Base-by-base conservation (phyloP, 2,888 invertebrate genomes). In the Drosophila differens region DNA sequence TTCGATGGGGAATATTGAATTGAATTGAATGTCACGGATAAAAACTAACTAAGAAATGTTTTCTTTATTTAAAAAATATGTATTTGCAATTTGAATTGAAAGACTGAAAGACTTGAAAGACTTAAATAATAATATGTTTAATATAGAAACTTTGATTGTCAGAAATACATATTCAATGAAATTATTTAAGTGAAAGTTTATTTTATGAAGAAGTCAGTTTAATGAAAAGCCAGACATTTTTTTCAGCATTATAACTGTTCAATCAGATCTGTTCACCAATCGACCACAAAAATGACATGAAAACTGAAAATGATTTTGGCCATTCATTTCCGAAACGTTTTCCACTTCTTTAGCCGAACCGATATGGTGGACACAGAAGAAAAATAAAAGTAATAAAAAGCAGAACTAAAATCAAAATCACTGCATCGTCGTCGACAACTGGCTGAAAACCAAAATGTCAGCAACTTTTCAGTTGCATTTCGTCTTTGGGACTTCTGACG, bases 361-460 rank as follows among this genome's bases (percentile, higher is more conserved):
- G 19, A 57, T 39, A 35, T 51, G 32, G 25, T 22, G 32, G 12
- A 25, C 16, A 32, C 22, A 37, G 37, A 33, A 47, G 3, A 25
- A 25, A 16, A 25, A 41, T 28, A 52, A 54, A 47, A 22, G 16
- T 35, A 35, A 37, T 37, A 37, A 37, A 37, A 47, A 4, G 9
- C 16, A 28, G 12, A 64, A 62, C 55, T 41, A 16, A 60, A 79
- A 65, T 52, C 55, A 53, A 60, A 57, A 39, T 57, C 77, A 79
- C 52, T 70, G 57, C 89, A 76, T 59, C 75, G 61, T 77, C 71
- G 60, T 74, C 68, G 73, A 72, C 75, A 83, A 72, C 70, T 78
- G 73, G 68, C 64, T 71, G 28, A 47, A 75, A 90, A 79, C 75
- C 69, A 69, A 89, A 87, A 90, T 87, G 91, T 90, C 86, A 87